Evolutionary conservation across 2,888 invertebrate genomes (phyloP), one percentile per base, ranked within the genome.

Genomic region (Cantharis rufa): DNA sequence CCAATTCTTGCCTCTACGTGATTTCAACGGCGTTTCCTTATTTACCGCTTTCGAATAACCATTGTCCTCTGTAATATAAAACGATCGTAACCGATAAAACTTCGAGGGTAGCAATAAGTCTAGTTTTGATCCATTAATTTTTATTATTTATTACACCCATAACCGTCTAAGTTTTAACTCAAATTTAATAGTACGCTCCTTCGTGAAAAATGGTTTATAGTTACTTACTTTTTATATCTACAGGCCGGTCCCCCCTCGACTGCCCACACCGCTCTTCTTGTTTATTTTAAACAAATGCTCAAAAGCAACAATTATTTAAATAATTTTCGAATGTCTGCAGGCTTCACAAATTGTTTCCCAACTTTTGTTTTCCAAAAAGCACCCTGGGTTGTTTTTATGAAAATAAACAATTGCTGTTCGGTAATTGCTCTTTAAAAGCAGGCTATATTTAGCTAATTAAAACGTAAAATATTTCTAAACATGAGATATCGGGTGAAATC

Each of bases 1-100:
- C 78, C 78, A 75, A 78, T 78, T 78, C 75, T 75, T 75, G 75
- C 32, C 69, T 71, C 75, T 78, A 77, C 77, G 78, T 74, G 74
- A 78, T 70, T 69, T 69, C 75, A 74, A 69, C 72, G 62, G 63
- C 62, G 48, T 48, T 72, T 48, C 75, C 68, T 77, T 74, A 74
- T 77, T 77, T 78, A 72, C 71, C 69, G 66, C 28, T 71, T 75
- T 71, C 71, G 64, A 75, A 70, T 75, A 68, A 63, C 78, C 71
- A 72, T 78, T 75, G 75, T 74, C 74, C 74, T 16, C 10, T 71
- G 27, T 62, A 70, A 62, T 32, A 32, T 21, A 70, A 69, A 70
- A 48, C 48, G 48, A 48, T 48, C 48, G 48, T 48, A 48, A n/a
- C 62, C 69, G 74, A 74, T 74, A 74, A 74, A 74, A 48, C 48